Percentiles rank a stretch among this genome's conserved stretches.
Conservation (phyloP, 2,113 vertebrate genomes). For the Macaca mulatta region DNA sequence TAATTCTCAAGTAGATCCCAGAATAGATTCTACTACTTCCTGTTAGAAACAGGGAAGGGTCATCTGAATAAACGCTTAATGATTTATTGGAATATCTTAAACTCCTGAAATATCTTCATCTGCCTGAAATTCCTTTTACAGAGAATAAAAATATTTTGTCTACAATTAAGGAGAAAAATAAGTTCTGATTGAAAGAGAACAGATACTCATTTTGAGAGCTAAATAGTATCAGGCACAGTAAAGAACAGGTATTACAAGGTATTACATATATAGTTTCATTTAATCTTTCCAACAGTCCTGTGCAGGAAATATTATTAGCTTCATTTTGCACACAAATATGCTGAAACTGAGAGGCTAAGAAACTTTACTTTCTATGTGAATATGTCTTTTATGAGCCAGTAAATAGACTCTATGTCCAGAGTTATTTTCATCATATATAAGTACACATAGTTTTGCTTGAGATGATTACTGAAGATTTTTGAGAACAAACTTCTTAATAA, state of each 20-base stretch:
- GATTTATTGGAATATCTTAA: background rate
- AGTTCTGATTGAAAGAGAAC: background rate
- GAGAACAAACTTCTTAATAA: slow-evolving; percentile 10
- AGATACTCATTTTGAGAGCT: background rate
- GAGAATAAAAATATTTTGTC: slow-evolving; percentile 1
- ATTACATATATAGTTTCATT: background rate
- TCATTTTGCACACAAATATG: background rate
- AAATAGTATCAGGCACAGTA: background rate
- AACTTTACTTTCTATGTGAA: background rate
- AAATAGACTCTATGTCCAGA: background rate
- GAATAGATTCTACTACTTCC: background rate
- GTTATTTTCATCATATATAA: slow-evolving; percentile 17
- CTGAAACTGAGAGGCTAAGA: background rate
- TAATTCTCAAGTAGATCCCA: background rate
- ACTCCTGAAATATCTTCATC: background rate
- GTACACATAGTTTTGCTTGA: background rate
- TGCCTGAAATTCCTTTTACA: slow-evolving; percentile 2
- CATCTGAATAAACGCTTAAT: background rate
- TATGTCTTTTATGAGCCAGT: background rate
- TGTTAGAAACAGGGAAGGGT: background rate
- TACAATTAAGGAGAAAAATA: slow-evolving; percentile 7
- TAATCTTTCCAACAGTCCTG: background rate
- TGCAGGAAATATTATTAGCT: background rate
- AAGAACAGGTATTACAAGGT: background rate
- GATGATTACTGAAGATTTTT: background rate